These are phyloP conservation scores for Taphrorychus bicolor DNA, from an alignment of 2,888 invertebrate genomes.

Conservation along the genomic window DNA sequence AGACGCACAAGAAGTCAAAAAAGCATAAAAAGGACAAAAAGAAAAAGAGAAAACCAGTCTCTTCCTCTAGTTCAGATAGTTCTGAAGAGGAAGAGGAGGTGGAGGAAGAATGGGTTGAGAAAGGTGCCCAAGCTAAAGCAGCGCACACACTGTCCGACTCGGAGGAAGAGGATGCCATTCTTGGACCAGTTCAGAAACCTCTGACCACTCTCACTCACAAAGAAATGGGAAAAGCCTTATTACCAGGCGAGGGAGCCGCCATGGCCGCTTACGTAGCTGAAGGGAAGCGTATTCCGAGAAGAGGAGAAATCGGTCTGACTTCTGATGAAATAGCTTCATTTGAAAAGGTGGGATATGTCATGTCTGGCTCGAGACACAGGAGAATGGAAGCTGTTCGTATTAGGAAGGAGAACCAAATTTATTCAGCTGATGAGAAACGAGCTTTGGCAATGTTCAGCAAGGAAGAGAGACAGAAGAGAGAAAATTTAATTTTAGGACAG, in stretches of 20 bases:
- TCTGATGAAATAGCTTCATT: constrained; percentile 93
- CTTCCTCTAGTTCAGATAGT: constrained; percentile 56
- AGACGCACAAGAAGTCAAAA: constrained; percentile 66
- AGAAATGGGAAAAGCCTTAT: constrained; percentile 90
- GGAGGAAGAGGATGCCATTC: constrained; percentile 56
- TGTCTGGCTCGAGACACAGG: constrained; percentile 90
- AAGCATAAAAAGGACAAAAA: constrained; percentile 62
- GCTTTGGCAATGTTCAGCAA: constrained; percentile 98
- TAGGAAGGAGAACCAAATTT: constrained; percentile 99
- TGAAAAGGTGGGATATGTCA: constrained; percentile 95
- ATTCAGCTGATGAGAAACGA: constrained; percentile 98
- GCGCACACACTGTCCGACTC: constrained; percentile 6
- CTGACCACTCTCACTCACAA: constrained; percentile 75
- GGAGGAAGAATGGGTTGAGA: constrained; percentile 75
- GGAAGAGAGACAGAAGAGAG: constrained; percentile 94
- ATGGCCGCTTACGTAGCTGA: constrained; percentile 99
- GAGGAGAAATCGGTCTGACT: constrained; percentile 98
- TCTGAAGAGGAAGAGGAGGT: constrained; percentile 51
- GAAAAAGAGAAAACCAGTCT: constrained; percentile 44
- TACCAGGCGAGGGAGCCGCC: constrained; percentile 98
- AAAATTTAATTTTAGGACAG: constrained; percentile 94
- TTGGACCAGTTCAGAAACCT: constrained; percentile 72
- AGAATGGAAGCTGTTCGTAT: constrained; percentile 99
- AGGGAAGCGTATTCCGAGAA: constrained; percentile 95
- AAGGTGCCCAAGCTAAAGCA: constrained; percentile 2